Evolutionary conservation across 2,888 invertebrate species (phyloP), one percentile per base, ranked within the genome.

Genomic region (Cancer borealis): DNA sequence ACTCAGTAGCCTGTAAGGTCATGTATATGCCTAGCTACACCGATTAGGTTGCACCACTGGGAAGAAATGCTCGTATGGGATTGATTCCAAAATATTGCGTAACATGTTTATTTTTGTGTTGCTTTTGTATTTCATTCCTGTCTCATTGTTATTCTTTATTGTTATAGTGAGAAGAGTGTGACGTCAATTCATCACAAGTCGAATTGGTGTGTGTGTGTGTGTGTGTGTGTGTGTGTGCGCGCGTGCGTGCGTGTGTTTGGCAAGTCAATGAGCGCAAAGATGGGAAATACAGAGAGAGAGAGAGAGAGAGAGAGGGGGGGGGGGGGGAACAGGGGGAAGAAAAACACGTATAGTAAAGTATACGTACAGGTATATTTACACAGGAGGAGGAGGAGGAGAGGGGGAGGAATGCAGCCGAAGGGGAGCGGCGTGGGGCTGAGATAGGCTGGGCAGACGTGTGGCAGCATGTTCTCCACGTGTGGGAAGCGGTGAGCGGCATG

Each of bases 251-350:
- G 39, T 84, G 6, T 6, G 30, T 26, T 1, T 46, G 6, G 47
- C 14, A 30, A 10, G 30, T 14, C 30, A 30, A n/a, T 26, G 30
- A 30, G 30, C 1, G 26, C 5, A 30, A 88, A 30, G 30, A 30
- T 26, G 88, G 6, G 39, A 39, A 39, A 39, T 39, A 2, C 39
- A 39, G 39, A 39, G 39, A 39, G 45, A 45, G 46, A 46, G 47
- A 89, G 89, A 46, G 46, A 46, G 47, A 46, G 46, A 89, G 47
- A 89, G 89, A 89, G 88, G 39, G 88, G 5, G 54, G 14, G 54
- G 3, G 8, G 0, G 49, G 3, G 10, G 3, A 3, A 8, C 0
- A 49, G 8, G 3, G 10, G 17, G 60, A 60, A n/a, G 54, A 54
- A 17, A 12, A 12, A 12, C 10, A 12, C 49, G 12, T 6, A 4